Conservation (phyloP, 2,797 vertebrate genomes). For the Arctocebus calabarensis region DNA sequence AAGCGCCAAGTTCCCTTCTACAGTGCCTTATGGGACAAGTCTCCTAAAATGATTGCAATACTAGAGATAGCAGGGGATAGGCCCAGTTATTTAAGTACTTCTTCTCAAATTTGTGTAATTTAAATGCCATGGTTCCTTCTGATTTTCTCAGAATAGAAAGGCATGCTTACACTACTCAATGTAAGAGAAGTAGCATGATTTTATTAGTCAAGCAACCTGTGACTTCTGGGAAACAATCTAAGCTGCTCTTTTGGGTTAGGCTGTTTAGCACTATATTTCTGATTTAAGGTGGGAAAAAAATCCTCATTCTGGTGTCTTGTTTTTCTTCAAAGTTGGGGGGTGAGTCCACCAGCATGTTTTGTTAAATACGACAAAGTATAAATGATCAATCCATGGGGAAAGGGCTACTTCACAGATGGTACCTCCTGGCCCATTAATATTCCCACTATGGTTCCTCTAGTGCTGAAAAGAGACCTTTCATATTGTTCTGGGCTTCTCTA, state of each 20-base stretch:
- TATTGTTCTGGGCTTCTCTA: background rate
- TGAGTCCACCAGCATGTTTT: background rate
- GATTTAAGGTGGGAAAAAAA: background rate
- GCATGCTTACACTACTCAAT: background rate
- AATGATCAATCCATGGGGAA: background rate
- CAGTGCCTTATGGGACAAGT: background rate
- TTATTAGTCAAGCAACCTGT: background rate
- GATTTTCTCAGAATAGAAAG: background rate
- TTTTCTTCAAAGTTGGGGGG: background rate
- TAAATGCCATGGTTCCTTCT: background rate
- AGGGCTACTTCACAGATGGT: background rate
- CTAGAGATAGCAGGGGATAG: background rate
- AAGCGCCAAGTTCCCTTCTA: constrained; percentile 10
- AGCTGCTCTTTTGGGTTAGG: background rate
- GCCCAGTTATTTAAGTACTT: background rate
- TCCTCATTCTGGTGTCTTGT: background rate
- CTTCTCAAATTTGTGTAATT: constrained; percentile 21
- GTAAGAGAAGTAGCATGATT: background rate
- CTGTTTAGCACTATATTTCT: background rate
- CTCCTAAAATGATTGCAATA: constrained; percentile 36
- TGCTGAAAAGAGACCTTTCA: background rate
- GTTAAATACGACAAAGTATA: constrained; percentile 13
- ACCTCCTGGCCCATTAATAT: background rate
- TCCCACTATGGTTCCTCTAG: background rate
- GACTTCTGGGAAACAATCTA: background rate